Percentiles rank a stretch among this genome's conserved stretches.
phyloP scores from a whole-genome alignment of 2,888 invertebrate genomes.

The Epinotia nisella region DNA sequence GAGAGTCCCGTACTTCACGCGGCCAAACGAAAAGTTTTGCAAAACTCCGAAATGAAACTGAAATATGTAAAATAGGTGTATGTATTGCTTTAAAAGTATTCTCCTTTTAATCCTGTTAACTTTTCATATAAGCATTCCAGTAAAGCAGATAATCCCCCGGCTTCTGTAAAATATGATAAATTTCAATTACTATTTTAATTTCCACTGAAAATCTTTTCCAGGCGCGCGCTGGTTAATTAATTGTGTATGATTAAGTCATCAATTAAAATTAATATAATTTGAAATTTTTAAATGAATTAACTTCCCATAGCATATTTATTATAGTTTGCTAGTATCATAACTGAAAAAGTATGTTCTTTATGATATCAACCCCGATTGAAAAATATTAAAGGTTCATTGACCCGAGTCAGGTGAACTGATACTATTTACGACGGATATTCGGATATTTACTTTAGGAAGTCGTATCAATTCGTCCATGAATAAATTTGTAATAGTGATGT shows the following conservation, averaged over 20 bases:
- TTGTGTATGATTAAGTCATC: constrained; percentile 8
- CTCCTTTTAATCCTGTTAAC: constrained; percentile 29
- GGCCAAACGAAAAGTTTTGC: constrained; percentile 38
- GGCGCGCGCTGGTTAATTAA: constrained; percentile 22
- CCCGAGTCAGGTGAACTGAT: no score
- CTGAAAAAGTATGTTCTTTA: no score
- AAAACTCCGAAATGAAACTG: constrained; percentile 39
- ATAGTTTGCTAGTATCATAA: no score
- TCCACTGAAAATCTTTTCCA: constrained; percentile 24
- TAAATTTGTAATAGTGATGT: no score
- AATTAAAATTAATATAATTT: neutral
- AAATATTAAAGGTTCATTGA: no score
- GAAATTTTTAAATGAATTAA: neutral
- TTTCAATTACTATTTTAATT: constrained; percentile 26
- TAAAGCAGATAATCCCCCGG: constrained; percentile 29
- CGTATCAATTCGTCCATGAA: no score
- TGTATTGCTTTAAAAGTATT: constrained; percentile 39
- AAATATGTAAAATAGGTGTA: constrained; percentile 42
- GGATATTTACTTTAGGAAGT: no score
- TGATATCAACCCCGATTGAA: no score
- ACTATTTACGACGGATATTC: no score
- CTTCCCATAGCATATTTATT: neutral
- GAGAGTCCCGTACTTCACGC: constrained; percentile 34
- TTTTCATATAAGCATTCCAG: constrained; percentile 18
- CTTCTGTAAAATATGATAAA: constrained; percentile 32